Conservation (phyloP, 2,888 invertebrate species). For the Ormyrus rosae region DNA sequence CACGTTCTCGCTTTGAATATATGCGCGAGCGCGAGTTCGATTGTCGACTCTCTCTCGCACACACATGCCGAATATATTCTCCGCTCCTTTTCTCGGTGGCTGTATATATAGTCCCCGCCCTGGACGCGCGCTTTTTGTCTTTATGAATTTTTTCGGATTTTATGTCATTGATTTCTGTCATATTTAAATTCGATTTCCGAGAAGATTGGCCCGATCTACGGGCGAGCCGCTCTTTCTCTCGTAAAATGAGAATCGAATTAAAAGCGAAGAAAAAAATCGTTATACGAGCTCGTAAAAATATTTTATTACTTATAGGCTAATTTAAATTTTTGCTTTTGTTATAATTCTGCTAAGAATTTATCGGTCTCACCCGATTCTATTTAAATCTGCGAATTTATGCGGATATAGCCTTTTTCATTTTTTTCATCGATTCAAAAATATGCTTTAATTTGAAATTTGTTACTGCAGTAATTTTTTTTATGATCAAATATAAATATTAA, state of each 20-base stretch:
- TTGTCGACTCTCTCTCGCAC: slow-evolving; percentile 29
- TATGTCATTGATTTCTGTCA: slow-evolving; percentile 55
- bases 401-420: too few species aligned
- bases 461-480: too few species aligned
- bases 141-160: slow-evolving; percentile 49
- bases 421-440: too few species aligned
- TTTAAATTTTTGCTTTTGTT: slow-evolving; percentile 42
- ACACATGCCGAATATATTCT: too few species aligned
- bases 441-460: too few species aligned
- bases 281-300: slow-evolving; percentile 43
- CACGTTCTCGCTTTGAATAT: slow-evolving; percentile 51
- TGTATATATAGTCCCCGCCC: too few species aligned
- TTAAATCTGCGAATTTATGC: too few species aligned
- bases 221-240: background rate
- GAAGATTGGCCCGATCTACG: slow-evolving; percentile 42
- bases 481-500: too few species aligned
- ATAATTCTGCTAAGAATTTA: slow-evolving; percentile 10
- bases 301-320: slow-evolving; percentile 48
- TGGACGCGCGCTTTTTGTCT: slow-evolving; percentile 29
- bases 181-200: slow-evolving; percentile 56
- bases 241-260: slow-evolving; percentile 42
- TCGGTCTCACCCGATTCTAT: slow-evolving; percentile 1
- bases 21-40: slow-evolving; percentile 10
- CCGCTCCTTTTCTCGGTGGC: too few species aligned
- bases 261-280: slow-evolving; percentile 26